A percentile compares a stretch with the other conserved stretches of the same genome.
These are phyloP conservation scores for Hydra vulgaris DNA, from an alignment of 30 jellyfish, hydroid and myxozoan species.

Conservation along the genomic window DNA sequence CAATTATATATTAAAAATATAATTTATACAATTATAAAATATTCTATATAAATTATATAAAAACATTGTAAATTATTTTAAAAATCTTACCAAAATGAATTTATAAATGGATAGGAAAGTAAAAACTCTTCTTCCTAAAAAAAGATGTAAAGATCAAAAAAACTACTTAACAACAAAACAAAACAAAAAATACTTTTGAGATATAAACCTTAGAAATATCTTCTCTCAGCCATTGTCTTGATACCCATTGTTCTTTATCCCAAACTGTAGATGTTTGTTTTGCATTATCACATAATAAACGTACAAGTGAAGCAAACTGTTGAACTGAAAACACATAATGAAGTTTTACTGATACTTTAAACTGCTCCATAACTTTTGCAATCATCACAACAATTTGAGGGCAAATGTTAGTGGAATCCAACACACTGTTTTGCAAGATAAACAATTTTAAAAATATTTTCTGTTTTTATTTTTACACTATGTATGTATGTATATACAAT, in stretches of 20 bases:
- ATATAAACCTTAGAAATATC: slow-evolving; percentile 45
- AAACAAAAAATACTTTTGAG: no score
- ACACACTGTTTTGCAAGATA: not conserved
- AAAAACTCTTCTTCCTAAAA: slow-evolving; percentile 58
- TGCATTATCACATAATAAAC: slow-evolving; percentile 40
- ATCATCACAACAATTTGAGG: not conserved
- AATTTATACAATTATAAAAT: no score
- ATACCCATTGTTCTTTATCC: slow-evolving; percentile 57
- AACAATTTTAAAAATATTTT: no score
- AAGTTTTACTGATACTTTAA: slow-evolving; percentile 23
- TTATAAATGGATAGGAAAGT: slow-evolving; percentile 65
- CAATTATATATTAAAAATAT: not conserved
- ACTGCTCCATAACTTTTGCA: not conserved
- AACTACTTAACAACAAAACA: not conserved
- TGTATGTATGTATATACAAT: no score
- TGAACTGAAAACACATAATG: slow-evolving; percentile 34
- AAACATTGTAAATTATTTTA: not conserved
- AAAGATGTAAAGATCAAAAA: not conserved
- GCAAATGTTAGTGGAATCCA: not conserved
- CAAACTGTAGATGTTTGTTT: slow-evolving; percentile 54
- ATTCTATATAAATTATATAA: not conserved
- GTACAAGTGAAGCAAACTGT: slow-evolving; percentile 40
- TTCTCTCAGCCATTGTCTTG: slow-evolving; percentile 64
- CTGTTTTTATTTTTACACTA: no score
- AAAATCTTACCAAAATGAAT: slow-evolving; percentile 57